Evolutionary conservation across 64 coral and sea anemone genomes (phyloP).

Genomic region (Porites lutea): DNA sequence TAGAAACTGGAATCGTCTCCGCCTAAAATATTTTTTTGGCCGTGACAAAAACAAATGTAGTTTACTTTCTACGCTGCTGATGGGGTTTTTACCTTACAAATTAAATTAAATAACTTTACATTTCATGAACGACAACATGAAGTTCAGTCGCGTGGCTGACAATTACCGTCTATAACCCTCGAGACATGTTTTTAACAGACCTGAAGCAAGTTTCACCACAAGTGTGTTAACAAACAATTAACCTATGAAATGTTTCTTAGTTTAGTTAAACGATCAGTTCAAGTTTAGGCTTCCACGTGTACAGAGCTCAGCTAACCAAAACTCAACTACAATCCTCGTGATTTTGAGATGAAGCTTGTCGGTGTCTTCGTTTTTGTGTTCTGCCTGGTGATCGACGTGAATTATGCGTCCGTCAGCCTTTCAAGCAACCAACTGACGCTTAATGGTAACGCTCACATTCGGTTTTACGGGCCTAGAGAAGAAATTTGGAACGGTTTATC

Average conservation of each 20-base stretch:
- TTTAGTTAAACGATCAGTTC: background rate
- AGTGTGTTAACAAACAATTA: background rate
- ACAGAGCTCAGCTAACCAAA: background rate
- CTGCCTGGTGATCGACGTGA: background rate
- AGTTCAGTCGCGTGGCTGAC: too few species aligned
- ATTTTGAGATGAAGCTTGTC: slow-evolving; percentile 7
- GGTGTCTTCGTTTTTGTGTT: background rate
- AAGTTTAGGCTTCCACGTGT: background rate
- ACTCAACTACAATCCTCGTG: background rate
- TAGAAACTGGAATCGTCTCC: too few species aligned
- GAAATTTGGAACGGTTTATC: slow-evolving; percentile 35
- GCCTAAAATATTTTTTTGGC: too few species aligned
- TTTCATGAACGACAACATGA: too few species aligned
- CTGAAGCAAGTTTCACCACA: background rate
- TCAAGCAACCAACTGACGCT: slow-evolving; percentile 7
- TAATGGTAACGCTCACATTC: slow-evolving; percentile 43
- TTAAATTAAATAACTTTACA: too few species aligned
- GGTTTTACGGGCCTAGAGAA: slow-evolving; percentile 8
- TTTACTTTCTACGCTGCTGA: too few species aligned
- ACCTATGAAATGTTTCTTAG: background rate
- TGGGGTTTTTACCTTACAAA: too few species aligned
- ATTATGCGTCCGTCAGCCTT: background rate
- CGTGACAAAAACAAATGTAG: too few species aligned
- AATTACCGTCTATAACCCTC: too few species aligned
- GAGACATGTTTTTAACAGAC: too few species aligned